Conservation (phyloP, 2,888 invertebrate genomes). For the Cabera pusaria region DNA sequence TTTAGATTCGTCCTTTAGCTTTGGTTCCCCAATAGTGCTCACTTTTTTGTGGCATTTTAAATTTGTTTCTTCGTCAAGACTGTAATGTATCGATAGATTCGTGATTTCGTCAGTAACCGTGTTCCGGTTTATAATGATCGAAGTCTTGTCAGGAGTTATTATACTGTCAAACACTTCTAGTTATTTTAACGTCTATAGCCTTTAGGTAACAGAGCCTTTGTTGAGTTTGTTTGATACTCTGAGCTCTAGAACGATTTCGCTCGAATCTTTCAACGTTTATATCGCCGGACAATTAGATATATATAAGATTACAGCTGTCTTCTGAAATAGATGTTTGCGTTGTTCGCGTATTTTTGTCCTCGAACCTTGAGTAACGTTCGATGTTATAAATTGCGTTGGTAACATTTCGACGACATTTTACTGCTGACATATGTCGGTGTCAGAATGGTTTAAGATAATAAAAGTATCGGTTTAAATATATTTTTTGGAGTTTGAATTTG, state of each 20-base stretch:
- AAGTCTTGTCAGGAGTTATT: constrained; percentile 38
- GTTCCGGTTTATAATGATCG: constrained; percentile 45
- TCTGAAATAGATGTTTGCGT: constrained; percentile 18
- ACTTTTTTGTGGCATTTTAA: constrained; percentile 14
- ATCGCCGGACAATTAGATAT: constrained; percentile 7
- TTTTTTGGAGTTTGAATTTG: too few relatives aligned
- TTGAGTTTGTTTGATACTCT: constrained; percentile 56
- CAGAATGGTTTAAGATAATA: too few relatives aligned
- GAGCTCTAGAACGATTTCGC: constrained; percentile 54
- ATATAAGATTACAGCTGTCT: constrained; percentile 20
- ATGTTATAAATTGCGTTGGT: too few relatives aligned
- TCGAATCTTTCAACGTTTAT: constrained; percentile 17
- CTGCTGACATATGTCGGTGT: constrained; percentile 22
- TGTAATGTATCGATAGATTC: constrained; percentile 49
- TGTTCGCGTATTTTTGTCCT: constrained; percentile 15
- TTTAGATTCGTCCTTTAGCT: constrained; percentile 37
- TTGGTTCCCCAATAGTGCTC: constrained; percentile 21
- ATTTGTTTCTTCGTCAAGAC: constrained; percentile 41
- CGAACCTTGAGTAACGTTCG: constrained; percentile 5
- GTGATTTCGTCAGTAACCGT: constrained; percentile 44
- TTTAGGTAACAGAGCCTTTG: constrained; percentile 52
- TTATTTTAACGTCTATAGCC: constrained; percentile 44
- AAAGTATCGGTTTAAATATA: too few relatives aligned
- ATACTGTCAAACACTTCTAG: constrained; percentile 33
- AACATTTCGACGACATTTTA: too few relatives aligned